Evolutionary conservation across 2,888 invertebrate genomes (phyloP).

Genomic region (Tiliacea citrago): DNA sequence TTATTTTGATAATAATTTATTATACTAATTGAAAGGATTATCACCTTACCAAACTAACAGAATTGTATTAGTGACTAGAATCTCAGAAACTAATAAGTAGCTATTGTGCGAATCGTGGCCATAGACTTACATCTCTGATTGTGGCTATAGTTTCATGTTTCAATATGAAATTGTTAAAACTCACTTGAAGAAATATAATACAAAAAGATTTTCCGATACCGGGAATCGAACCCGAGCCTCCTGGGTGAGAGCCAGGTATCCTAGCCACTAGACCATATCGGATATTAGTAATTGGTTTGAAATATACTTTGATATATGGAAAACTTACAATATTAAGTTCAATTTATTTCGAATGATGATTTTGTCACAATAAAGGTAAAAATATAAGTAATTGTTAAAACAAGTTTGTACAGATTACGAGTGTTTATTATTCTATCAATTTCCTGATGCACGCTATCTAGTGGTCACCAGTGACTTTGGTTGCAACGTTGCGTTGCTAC

Average conservation of each 20-base stretch:
- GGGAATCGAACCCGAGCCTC: constrained; percentile 92
- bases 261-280: constrained; percentile 92
- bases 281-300: constrained; percentile 48
- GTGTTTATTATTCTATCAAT: background rate
- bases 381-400: background rate
- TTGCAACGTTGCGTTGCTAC: too few species aligned
- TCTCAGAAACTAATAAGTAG: background rate
- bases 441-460: constrained; percentile 19
- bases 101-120: background rate
- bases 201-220: constrained; percentile 89
- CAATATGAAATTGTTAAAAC: background rate
- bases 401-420: background rate
- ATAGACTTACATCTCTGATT: background rate
- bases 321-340: too few species aligned
- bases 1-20: too few species aligned
- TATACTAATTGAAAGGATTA: too few species aligned
- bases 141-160: background rate
- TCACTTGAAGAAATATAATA: background rate
- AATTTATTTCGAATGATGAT: too few species aligned
- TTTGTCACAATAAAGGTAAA: background rate
- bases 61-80: too few species aligned
- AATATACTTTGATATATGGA: background rate
- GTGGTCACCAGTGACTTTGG: background rate
- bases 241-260: constrained; percentile 92
- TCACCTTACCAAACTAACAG: too few species aligned